Conservation (phyloP, 2,888 invertebrate species). For the Eupithecia pulchellata region DNA sequence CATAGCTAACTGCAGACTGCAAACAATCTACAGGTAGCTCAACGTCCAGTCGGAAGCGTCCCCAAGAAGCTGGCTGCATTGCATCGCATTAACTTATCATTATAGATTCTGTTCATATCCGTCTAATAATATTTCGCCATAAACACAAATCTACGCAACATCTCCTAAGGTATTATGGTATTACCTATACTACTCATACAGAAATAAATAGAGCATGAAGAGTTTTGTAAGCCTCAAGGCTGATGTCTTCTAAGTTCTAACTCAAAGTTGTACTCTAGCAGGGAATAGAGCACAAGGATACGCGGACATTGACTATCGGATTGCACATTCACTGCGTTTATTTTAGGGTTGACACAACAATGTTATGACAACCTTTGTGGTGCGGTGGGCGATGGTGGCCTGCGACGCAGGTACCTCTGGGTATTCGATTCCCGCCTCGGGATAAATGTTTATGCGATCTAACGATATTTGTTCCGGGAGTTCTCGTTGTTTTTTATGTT, state of each 20-base stretch:
- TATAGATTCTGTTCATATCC: too few species aligned
- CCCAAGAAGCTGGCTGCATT: too few species aligned
- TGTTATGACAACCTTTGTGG: too few species aligned
- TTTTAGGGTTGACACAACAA: conserved; percentile 26
- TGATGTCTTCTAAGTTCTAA: conserved; percentile 17
- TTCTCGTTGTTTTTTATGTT: too few species aligned
- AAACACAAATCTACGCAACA: not conserved
- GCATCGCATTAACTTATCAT: not conserved
- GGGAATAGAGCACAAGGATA: conserved; percentile 38
- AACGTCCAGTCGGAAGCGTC: too few species aligned
- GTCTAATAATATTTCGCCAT: not conserved
- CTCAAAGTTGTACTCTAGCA: conserved; percentile 22
- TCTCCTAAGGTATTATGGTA: not conserved
- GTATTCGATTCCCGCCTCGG: too few species aligned
- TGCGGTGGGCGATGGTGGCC: too few species aligned
- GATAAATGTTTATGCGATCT: too few species aligned
- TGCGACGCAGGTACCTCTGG: too few species aligned
- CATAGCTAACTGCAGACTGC: too few species aligned
- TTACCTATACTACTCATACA: not conserved
- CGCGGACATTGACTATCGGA: conserved; percentile 39
- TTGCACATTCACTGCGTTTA: conserved; percentile 37
- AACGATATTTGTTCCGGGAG: too few species aligned
- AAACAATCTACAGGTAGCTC: too few species aligned
- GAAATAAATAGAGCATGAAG: conserved; percentile 26
- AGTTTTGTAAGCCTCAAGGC: conserved; percentile 31